Conservation (phyloP, 2,797 vertebrate genomes). For the Steatocranus sp. region DNA sequence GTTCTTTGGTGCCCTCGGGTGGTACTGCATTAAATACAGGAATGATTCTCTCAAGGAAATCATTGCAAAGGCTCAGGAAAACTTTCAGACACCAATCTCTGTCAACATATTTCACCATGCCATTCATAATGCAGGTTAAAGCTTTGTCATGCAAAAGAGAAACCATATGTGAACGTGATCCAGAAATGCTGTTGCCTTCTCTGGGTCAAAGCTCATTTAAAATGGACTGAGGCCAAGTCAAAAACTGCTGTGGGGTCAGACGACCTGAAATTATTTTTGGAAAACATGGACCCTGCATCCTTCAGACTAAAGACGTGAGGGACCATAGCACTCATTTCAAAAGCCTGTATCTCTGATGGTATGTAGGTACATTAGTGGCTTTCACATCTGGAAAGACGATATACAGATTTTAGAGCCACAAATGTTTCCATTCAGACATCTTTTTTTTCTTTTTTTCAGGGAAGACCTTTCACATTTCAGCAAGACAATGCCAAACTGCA, state of each 20-base stretch:
- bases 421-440: not conserved
- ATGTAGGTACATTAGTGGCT: not conserved
- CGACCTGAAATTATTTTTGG: not conserved
- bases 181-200: not conserved
- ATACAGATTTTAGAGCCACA: not conserved
- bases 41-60: not conserved
- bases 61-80: not conserved
- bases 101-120: not conserved
- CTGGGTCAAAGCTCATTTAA: not conserved
- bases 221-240: not conserved
- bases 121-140: not conserved
- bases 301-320: not conserved
- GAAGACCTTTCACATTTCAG: not conserved
- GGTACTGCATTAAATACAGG: not conserved
- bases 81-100: not conserved
- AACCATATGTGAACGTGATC: not conserved
- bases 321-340: not conserved
- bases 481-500: not conserved
- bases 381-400: not conserved
- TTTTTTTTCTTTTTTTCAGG: fast-evolving
- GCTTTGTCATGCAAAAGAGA: fast-evolving
- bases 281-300: not conserved
- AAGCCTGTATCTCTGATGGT: not conserved
- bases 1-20: not conserved
- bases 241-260: not conserved